These are phyloP conservation scores for Cephonodes hylas DNA, from an alignment of 2,888 invertebrate genomes.

Conservation along the genomic window DNA sequence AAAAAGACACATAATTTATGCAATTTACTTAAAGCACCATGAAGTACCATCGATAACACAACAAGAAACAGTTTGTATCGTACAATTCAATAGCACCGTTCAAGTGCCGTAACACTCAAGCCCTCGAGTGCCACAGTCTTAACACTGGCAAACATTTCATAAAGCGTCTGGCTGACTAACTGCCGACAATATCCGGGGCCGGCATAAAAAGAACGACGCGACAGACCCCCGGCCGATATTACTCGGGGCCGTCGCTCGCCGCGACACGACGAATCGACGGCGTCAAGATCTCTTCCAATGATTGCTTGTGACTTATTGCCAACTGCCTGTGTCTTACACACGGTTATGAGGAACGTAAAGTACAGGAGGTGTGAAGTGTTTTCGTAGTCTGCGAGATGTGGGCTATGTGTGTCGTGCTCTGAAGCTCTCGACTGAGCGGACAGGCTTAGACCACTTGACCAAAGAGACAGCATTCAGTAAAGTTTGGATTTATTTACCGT, in stretches of 20 bases:
- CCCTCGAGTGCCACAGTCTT: neutral
- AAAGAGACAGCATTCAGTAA: too few relatives aligned
- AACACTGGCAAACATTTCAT: neutral
- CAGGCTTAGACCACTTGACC: too few relatives aligned
- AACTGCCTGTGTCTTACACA: conserved; percentile 26
- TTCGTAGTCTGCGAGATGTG: neutral
- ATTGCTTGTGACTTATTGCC: conserved; percentile 57
- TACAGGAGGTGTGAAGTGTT: neutral
- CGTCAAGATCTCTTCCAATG: conserved; percentile 53
- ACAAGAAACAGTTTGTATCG: too few relatives aligned
- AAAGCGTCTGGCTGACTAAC: conserved; percentile 2
- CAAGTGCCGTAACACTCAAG: neutral
- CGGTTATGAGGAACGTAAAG: conserved; percentile 9
- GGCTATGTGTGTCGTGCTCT: neutral
- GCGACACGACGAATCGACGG: conserved; percentile 62
- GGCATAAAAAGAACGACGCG: conserved; percentile 20
- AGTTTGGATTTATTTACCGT: too few relatives aligned
- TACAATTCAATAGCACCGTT: neutral
- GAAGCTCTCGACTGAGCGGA: too few relatives aligned
- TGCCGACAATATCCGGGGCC: conserved; percentile 31
- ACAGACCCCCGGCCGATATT: conserved; percentile 25
- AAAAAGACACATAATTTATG: too few relatives aligned
- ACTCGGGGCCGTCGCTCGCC: conserved; percentile 49
- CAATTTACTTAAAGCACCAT: too few relatives aligned
- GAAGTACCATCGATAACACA: too few relatives aligned